A percentile compares a stretch with the other conserved stretches of the same genome.
These are phyloP conservation scores for Solea solea DNA, from an alignment of 2,113 vertebrate species.

Conservation along the genomic window DNA sequence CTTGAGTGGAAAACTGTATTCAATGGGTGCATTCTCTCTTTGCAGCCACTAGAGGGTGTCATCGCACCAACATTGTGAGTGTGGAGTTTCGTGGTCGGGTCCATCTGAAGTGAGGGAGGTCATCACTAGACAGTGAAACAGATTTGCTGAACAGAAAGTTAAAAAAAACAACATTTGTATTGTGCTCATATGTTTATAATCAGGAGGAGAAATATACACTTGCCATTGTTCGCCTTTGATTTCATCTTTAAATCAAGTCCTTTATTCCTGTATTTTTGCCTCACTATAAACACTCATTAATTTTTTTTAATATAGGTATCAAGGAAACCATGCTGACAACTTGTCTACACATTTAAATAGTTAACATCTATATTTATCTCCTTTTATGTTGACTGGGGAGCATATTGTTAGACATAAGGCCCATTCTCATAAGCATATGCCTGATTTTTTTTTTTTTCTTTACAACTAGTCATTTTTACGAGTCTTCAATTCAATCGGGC, in stretches of 20 bases:
- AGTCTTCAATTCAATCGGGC: conserved; percentile 69
- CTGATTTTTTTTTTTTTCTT: conserved; percentile 48
- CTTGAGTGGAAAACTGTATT: background rate
- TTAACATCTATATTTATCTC: conserved; percentile 38
- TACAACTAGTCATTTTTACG: conserved; percentile 65
- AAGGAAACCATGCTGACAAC: conserved; percentile 10
- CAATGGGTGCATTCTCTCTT: conserved; percentile 4
- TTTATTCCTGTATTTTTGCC: background rate
- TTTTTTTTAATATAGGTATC: conserved; percentile 4
- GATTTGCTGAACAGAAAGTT: background rate
- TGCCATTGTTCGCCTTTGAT: background rate
- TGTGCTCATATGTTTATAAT: too few relatives aligned
- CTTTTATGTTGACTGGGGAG: conserved; percentile 59
- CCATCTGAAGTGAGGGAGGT: conserved; percentile 9
- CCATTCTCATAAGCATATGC: conserved; percentile 68
- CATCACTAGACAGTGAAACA: background rate
- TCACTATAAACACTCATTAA: background rate
- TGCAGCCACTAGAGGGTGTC: conserved; percentile 64
- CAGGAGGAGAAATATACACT: too few relatives aligned
- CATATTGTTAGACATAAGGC: conserved; percentile 74
- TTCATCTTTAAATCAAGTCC: background rate
- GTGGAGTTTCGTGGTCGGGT: background rate
- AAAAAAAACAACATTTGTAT: too few relatives aligned
- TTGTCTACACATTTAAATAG: conserved; percentile 23
- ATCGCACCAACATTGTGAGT: conserved; percentile 35